Evolutionary conservation across 2,888 invertebrate species (phyloP).

Genomic region (Ceriagrion tenellum): DNA sequence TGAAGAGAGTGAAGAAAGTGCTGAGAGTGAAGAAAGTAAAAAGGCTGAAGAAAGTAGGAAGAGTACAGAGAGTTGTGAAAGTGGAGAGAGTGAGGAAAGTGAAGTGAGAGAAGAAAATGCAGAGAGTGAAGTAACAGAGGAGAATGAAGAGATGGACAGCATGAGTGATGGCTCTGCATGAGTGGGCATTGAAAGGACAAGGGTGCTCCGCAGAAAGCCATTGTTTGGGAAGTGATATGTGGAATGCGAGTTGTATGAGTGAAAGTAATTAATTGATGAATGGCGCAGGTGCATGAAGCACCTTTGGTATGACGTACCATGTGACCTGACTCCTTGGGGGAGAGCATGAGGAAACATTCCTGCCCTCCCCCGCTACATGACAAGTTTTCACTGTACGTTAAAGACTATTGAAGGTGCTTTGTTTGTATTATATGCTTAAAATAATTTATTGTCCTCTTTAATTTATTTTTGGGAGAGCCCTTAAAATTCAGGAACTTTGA

Average conservation of each 20-base stretch:
- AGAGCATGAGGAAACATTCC: constrained; percentile 12
- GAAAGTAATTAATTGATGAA: not conserved
- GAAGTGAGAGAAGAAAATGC: too few relatives aligned
- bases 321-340: constrained; percentile 52
- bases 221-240: constrained; percentile 37
- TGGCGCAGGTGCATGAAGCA: constrained; percentile 29
- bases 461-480: constrained; percentile 63
- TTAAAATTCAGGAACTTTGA: constrained; percentile 10
- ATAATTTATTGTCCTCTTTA: constrained; percentile 63
- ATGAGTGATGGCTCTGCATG: constrained; percentile 34
- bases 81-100: too few relatives aligned
- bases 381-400: constrained; percentile 44
- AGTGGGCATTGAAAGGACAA: constrained; percentile 56
- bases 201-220: constrained; percentile 5
- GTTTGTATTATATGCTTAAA: constrained; percentile 61
- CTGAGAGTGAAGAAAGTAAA: too few relatives aligned
- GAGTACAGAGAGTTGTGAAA: too few relatives aligned
- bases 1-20: too few relatives aligned
- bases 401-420: constrained; percentile 64
- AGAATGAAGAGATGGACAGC: constrained; percentile 49
- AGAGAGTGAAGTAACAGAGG: too few relatives aligned
- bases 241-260: constrained; percentile 61
- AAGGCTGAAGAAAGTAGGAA: too few relatives aligned
- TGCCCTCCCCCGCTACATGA: not conserved
- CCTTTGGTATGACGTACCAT: constrained; percentile 19